Percentiles rank a stretch among this genome's conserved stretches.
phyloP scores from a whole-genome alignment of 2,888 invertebrate species.

The Stegophylla sp. region DNA sequence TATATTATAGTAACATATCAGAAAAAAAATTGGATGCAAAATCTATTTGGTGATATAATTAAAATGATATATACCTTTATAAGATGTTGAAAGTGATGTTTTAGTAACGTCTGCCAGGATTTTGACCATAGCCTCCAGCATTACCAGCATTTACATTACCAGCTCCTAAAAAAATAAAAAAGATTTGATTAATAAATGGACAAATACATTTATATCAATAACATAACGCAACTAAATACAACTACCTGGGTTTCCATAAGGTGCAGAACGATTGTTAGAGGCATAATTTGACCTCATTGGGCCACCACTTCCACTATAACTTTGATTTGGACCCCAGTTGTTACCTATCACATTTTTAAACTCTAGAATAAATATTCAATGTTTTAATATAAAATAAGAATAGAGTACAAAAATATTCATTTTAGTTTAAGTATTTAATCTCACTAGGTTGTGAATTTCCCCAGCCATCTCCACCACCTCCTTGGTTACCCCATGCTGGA shows the following conservation, averaged over 20 bases:
- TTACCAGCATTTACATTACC: slow-evolving; percentile 53
- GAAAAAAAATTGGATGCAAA: slow-evolving; percentile 16
- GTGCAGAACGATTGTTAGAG: slow-evolving; percentile 60
- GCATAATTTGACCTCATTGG: slow-evolving; percentile 61
- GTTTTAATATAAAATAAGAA: not conserved
- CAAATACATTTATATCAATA: not conserved
- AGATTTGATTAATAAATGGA: not conserved
- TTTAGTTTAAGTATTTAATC: not conserved
- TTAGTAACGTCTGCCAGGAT: slow-evolving; percentile 47
- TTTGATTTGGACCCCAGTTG: slow-evolving; percentile 55
- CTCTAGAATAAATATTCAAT: no score
- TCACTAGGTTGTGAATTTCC: slow-evolving; percentile 48
- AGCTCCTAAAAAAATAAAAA: slow-evolving; percentile 35
- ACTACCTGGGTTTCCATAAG: slow-evolving; percentile 60
- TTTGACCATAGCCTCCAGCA: slow-evolving; percentile 52
- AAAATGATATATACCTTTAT: slow-evolving; percentile 23
- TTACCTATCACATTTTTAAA: slow-evolving; percentile 24
- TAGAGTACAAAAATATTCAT: not conserved
- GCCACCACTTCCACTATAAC: slow-evolving; percentile 60
- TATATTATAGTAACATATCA: slow-evolving; percentile 2
- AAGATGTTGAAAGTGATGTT: not conserved
- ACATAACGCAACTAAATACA: slow-evolving; percentile 17
- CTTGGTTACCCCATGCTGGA: slow-evolving; percentile 63
- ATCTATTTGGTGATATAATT: not conserved
- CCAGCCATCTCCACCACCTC: slow-evolving; percentile 60